Evolutionary conservation across 2,113 vertebrate species (phyloP), one percentile per base, ranked within the genome.

Genomic region (Chiloscyllium plagiosum): DNA sequence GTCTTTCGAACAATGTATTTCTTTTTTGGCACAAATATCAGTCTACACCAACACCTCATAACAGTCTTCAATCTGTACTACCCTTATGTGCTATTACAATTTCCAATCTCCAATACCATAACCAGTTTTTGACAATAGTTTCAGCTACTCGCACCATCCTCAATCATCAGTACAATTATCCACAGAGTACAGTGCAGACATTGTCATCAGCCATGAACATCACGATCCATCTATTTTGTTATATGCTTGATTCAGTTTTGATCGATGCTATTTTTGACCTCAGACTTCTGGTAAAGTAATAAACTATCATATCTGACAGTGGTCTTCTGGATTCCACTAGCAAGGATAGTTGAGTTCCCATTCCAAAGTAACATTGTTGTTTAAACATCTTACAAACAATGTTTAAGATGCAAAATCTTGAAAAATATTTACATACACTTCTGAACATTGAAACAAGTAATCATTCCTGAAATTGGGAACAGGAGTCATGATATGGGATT

Each of bases 161-260:
- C 87, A 90, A 33, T 89, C 86, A 87, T 89, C 86, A 90, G 56
- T 33, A 26, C 87, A 65, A 90, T 90, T 90, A 90, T 65, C 26
- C 87, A 65, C 52, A 33, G 15, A 33, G 29, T 90, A 65, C 52
- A 90, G 61, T 90, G 33, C 50, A 90, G 52, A 29, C 61, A 90
- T 90, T 90, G 87, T 65, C 52, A 17, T 61, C 87, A 90, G 87
- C 29, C 26, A 56, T 90, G 87, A 90, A 52, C 47, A 8, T 50
- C 85, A 26, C 24, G 10, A 56, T n/a, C 52, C 56, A 90, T 90
- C 52, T 33, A n/a, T 90, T 90, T 90, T 90, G 52, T n/a, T 90
- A 90, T 90, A 90, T n/a, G 13, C 29, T 65, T 29, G 29, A 29
- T 89, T 29, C 7, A 15, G 24, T 56, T 89, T 89, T 56, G 86